These are phyloP conservation scores for Callospermophilus lateralis DNA, from an alignment of 2,113 vertebrate species.

Conservation along the genomic window DNA sequence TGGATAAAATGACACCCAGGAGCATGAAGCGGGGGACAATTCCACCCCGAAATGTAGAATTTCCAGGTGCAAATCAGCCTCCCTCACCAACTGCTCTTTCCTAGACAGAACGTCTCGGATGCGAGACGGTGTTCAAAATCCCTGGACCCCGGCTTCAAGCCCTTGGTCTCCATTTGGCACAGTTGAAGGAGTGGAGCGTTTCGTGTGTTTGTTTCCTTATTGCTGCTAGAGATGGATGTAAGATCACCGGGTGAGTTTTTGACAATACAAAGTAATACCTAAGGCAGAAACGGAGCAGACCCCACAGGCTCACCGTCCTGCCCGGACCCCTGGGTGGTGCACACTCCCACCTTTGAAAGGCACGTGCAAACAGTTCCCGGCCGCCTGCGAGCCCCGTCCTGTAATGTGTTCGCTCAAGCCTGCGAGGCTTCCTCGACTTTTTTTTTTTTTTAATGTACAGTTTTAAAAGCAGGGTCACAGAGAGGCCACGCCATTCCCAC, in stretches of 20 bases:
- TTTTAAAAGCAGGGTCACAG: constrained; percentile 50
- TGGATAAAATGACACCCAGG: background rate
- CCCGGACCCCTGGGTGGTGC: background rate
- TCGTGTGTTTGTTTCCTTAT: background rate
- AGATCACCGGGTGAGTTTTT: background rate
- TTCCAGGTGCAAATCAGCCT: background rate
- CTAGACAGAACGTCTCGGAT: background rate
- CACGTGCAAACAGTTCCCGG: background rate
- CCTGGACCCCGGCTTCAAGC: background rate
- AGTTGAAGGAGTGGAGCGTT: background rate
- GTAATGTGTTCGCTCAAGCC: background rate
- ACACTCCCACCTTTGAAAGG: background rate
- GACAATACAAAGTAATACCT: background rate
- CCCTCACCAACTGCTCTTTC: background rate
- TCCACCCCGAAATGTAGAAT: background rate
- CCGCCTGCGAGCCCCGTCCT: background rate
- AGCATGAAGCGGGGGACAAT: background rate
- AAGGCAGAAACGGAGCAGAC: constrained; percentile 22
- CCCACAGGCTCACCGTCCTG: background rate
- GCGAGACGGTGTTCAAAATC: background rate
- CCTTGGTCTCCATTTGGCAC: background rate
- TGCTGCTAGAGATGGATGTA: background rate
- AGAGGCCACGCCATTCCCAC: background rate
- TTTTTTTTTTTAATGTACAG: background rate
- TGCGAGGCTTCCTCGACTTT: background rate